Evolutionary conservation across 1,140 invertebrate genomes (phyloP).

Genomic region (Ostrea edulis): DNA sequence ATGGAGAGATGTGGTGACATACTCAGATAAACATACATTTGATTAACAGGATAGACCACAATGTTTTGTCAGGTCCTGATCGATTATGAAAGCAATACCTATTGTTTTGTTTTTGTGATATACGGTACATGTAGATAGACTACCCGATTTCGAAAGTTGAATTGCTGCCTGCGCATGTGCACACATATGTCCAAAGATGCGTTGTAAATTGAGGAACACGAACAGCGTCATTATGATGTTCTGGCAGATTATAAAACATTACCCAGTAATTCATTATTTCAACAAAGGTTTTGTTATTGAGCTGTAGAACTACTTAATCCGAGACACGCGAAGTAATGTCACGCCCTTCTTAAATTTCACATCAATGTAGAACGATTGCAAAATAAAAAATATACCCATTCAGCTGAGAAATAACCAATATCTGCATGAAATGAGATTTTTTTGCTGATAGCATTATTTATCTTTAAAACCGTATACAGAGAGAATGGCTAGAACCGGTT

Average conservation of each 20-base stretch:
- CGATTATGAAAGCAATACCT: too few species aligned
- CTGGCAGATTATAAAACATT: background rate
- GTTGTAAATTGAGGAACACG: background rate
- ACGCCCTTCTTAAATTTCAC: constrained; percentile 25
- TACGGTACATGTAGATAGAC: too few species aligned
- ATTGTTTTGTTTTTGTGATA: too few species aligned
- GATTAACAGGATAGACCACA: too few species aligned
- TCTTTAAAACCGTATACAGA: background rate
- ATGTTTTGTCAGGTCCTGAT: too few species aligned
- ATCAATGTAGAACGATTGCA: background rate
- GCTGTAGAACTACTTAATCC: background rate
- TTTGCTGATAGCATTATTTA: too few species aligned
- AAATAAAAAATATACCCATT: background rate
- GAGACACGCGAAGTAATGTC: background rate
- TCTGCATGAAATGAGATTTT: background rate
- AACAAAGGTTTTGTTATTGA: background rate
- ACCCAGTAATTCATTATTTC: background rate
- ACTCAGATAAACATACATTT: too few species aligned
- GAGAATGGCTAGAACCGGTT: background rate
- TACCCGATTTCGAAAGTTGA: too few species aligned
- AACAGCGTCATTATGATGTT: background rate
- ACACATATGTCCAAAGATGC: too few species aligned
- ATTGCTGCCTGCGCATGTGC: too few species aligned
- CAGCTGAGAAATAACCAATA: background rate
- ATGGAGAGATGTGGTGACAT: too few species aligned